Conservation (phyloP, 1,140 invertebrate genomes). For the Scaptomyza montana region DNA sequence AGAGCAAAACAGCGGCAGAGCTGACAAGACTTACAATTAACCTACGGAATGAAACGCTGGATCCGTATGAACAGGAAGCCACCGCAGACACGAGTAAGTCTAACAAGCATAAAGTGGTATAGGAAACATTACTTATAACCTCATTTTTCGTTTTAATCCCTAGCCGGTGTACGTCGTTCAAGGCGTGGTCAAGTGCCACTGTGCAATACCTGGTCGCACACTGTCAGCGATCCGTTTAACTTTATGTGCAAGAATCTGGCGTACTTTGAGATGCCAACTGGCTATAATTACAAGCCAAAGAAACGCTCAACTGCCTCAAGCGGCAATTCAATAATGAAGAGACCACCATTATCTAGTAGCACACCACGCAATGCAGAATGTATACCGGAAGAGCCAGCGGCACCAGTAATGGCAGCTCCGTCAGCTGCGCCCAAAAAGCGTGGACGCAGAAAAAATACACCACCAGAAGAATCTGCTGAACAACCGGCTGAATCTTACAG, state of each 20-base stretch:
- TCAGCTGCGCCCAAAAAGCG: constrained; percentile 1
- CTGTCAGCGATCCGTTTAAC: constrained; percentile 35
- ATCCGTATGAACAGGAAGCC: not conserved
- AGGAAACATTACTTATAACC: not conserved
- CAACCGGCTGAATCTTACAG: not conserved
- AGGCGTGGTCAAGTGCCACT: constrained; percentile 66
- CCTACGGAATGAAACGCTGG: not conserved
- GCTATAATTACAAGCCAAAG: not conserved
- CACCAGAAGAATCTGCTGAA: not conserved
- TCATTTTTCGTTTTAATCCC: not conserved
- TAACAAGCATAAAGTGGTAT: not conserved
- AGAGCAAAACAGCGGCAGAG: constrained; percentile 11
- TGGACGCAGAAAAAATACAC: not conserved
- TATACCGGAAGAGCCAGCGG: not conserved
- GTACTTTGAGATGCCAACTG: not conserved
- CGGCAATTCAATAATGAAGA: not conserved
- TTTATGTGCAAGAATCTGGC: constrained; percentile 17
- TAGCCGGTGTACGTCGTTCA: constrained; percentile 56
- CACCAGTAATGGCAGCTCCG: not conserved
- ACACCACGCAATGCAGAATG: constrained; percentile 4
- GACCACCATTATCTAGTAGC: constrained; percentile 24
- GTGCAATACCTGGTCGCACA: constrained; percentile 48
- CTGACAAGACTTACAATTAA: constrained; percentile 14
- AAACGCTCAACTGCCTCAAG: not conserved
- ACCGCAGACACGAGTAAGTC: constrained; percentile 45